Conservation (phyloP, 1,140 invertebrate genomes). For the Zaprionus lachaisei region DNA sequence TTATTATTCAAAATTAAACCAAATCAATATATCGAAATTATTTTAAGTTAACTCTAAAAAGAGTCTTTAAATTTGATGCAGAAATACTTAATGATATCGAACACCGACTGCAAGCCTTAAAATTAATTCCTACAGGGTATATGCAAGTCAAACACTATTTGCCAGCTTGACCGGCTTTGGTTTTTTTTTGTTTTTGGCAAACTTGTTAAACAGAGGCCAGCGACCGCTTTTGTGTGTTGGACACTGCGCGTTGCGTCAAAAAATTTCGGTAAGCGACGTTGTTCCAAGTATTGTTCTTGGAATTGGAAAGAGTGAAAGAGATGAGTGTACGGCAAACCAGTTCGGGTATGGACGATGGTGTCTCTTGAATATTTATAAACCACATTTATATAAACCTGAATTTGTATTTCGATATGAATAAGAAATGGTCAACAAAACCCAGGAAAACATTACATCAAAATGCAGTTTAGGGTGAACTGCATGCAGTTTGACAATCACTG, state of each 20-base stretch:
- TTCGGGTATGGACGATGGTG: constrained; percentile 40
- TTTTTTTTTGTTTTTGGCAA: constrained; percentile 57
- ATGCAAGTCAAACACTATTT: neutral
- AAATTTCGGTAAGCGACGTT: constrained; percentile 55
- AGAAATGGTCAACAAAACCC: constrained; percentile 13
- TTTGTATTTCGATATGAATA: constrained; percentile 22
- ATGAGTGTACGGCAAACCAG: constrained; percentile 67
- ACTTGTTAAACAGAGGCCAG: constrained; percentile 78
- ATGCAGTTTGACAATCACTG: constrained; percentile 43
- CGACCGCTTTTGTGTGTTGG: constrained; percentile 64
- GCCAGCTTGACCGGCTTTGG: neutral
- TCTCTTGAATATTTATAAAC: constrained; percentile 70
- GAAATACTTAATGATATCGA: neutral
- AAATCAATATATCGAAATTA: neutral
- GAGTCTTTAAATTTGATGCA: neutral
- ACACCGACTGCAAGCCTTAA: rapidly evolving
- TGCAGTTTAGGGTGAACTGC: constrained; percentile 50
- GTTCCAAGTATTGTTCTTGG: constrained; percentile 68
- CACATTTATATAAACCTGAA: constrained; percentile 61
- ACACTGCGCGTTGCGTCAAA: constrained; percentile 56
- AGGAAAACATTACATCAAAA: constrained; percentile 45
- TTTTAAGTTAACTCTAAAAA: neutral
- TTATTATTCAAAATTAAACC: neutral
- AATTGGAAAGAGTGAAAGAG: constrained; percentile 79
- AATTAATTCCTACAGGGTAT: constrained; percentile 36